Percentiles rank a stretch among this genome's conserved stretches.
phyloP scores from a whole-genome alignment of 2,113 vertebrate genomes.

The Camelus bactrianus region DNA sequence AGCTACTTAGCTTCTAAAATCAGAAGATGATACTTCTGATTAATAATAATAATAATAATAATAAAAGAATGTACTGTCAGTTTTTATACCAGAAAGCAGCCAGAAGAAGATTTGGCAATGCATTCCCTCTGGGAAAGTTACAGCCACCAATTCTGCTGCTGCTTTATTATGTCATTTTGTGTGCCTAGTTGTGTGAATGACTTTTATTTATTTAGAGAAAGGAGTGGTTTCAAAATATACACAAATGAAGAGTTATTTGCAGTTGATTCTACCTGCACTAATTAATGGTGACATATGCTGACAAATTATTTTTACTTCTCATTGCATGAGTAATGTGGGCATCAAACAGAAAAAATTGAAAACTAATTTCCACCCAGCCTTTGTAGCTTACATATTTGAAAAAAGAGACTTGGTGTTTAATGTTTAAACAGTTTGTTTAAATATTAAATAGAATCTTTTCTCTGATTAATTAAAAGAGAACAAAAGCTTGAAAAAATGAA shows the following conservation, averaged over 20 bases:
- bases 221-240: constrained; percentile 49
- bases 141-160: background rate
- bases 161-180: background rate
- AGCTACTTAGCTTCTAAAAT: background rate
- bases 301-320: constrained; percentile 65
- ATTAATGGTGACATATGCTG: constrained; percentile 50
- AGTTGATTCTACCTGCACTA: constrained; percentile 64
- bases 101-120: constrained; percentile 21
- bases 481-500: constrained; percentile 42
- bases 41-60: background rate
- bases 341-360: constrained; percentile 53
- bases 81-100: constrained; percentile 16
- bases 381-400: constrained; percentile 68
- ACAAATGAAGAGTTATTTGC: constrained; percentile 63
- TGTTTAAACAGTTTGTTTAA: constrained; percentile 82
- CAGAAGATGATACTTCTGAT: background rate
- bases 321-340: background rate
- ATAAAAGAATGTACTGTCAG: background rate
- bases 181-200: background rate
- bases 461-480: constrained; percentile 69
- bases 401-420: constrained; percentile 77
- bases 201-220: background rate
- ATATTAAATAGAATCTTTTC: constrained; percentile 73
- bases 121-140: background rate
- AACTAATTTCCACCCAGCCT: background rate